Conservation (phyloP, 2,888 invertebrate genomes). For the Eulithis prunata region DNA sequence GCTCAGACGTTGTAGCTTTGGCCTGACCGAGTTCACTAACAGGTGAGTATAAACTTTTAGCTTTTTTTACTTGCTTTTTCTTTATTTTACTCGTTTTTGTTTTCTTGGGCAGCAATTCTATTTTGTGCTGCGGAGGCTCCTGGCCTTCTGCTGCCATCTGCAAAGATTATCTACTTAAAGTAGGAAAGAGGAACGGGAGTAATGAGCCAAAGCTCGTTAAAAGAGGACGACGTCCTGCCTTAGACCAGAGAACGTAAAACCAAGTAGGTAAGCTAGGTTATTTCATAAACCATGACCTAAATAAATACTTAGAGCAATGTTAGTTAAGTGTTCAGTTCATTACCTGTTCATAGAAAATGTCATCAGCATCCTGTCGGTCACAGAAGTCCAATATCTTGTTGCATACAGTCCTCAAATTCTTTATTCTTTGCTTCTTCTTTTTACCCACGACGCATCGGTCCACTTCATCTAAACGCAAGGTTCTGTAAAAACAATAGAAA, state of each 20-base stretch:
- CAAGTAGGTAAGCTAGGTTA: too few species aligned
- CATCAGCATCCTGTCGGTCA: constrained; percentile 67
- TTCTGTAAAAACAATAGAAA: constrained; percentile 51
- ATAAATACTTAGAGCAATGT: too few species aligned
- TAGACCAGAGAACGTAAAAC: too few species aligned
- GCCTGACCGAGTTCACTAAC: constrained; percentile 25
- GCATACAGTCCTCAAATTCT: constrained; percentile 66
- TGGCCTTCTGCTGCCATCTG: constrained; percentile 45
- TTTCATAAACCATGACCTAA: too few species aligned
- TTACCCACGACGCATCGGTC: constrained; percentile 56
- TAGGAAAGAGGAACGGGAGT: background rate
- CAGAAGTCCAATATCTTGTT: constrained; percentile 71
- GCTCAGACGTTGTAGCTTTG: constrained; percentile 43
- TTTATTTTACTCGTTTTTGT: constrained; percentile 37
- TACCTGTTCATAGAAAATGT: constrained; percentile 61
- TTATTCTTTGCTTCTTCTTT: constrained; percentile 65
- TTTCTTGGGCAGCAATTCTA: constrained; percentile 44
- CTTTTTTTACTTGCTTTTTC: constrained; percentile 49
- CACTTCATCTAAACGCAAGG: constrained; percentile 60
- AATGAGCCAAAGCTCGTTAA: too few species aligned
- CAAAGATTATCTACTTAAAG: constrained; percentile 3
- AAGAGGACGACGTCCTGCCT: too few species aligned
- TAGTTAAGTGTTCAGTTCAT: too few species aligned
- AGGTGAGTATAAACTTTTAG: constrained; percentile 48
- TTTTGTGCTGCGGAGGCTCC: constrained; percentile 26